Evolutionary conservation across 2,797 vertebrate genomes (phyloP), one percentile per base, ranked within the genome.

Genomic region (Chaenodraco wilsoni): DNA sequence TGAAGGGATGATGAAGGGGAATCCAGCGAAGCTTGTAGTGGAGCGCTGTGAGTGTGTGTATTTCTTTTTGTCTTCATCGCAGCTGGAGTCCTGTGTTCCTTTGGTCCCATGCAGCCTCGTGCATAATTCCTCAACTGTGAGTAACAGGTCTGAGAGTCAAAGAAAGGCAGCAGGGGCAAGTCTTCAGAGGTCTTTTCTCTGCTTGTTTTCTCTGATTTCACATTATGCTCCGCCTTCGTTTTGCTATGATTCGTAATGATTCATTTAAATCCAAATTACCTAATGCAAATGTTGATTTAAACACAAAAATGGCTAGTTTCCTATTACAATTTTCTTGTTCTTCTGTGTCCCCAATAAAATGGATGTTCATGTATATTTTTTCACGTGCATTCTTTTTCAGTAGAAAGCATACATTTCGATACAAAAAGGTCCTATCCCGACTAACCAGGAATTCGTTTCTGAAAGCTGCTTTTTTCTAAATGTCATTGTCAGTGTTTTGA

Each of bases 71-170:
- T 84, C 72, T 78, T 61, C 68, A 50, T 79, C 83, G 69, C 78
- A 73, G 77, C 82, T 82, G 84, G 84, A 89, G 74, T 80, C 76
- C 75, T 71, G 64, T 77, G 84, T 74, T 88, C 70, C 45, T 87
- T 74, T 72, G 85, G 78, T 81, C 87, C 71, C 67, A 76, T 79
- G 78, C 73, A 73, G 84, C 67, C 77, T 87, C 50, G 63, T 78
- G 74, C 70, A 78, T 68, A 85, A 90, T 90, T 89, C 91, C 82
- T 90, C 66, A 76, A 76, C 72, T 51, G 67, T 92, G 88, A 93
- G 83, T 90, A 86, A 91, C 69, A 62, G 88, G 89, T 88, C 72
- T 45, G 16, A 11, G 65, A 82, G 84, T 87, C 83, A 81, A 50
- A 82, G 72, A 13, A 9, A 85, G 81, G 69, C 74, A 82, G 63